Evolutionary conservation across 1,140 invertebrate species (phyloP).

Genomic region (Nymphalis io): DNA sequence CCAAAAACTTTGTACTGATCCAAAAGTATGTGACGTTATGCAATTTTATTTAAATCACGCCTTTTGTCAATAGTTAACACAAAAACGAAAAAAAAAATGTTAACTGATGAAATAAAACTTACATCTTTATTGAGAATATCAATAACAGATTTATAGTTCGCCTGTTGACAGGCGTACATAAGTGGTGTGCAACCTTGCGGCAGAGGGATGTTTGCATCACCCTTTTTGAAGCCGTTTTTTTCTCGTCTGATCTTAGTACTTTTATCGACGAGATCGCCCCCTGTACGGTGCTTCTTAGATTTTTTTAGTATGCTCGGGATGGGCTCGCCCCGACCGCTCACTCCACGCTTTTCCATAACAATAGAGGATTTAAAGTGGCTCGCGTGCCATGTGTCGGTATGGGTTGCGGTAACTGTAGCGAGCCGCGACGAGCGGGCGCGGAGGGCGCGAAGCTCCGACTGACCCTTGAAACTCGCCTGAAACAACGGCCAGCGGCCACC

Average conservation of each 20-base stretch:
- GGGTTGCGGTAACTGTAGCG: constrained; percentile 29
- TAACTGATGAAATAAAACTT: constrained; percentile 49
- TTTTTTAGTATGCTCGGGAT: constrained; percentile 75
- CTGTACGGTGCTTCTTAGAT: constrained; percentile 57
- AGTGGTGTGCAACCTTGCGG: constrained; percentile 86
- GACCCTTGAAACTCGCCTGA: constrained; percentile 44
- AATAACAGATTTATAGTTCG: constrained; percentile 75
- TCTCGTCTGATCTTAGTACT: constrained; percentile 71
- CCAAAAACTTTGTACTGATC: constrained; percentile 2
- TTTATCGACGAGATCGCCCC: constrained; percentile 70
- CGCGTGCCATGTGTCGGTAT: constrained; percentile 48
- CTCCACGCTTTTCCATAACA: constrained; percentile 74
- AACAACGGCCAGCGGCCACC: constrained; percentile 47
- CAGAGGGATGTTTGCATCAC: constrained; percentile 68
- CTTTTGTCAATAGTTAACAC: neutral
- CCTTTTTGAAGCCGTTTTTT: constrained; percentile 58
- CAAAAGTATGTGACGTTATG: neutral
- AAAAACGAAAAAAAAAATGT: too few relatives aligned
- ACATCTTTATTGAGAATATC: constrained; percentile 78
- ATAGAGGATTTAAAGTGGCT: constrained; percentile 43
- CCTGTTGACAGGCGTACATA: constrained; percentile 95
- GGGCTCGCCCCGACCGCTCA: constrained; percentile 66
- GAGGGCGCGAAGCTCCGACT: constrained; percentile 71
- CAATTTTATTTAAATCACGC: neutral
- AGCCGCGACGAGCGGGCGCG: constrained; percentile 66